A percentile compares a stretch with the other conserved stretches of the same genome.
Evolutionary conservation across 92 coral and sea anemone species (phyloP).

Genomic region (Hydrozoanthus gracilis): DNA sequence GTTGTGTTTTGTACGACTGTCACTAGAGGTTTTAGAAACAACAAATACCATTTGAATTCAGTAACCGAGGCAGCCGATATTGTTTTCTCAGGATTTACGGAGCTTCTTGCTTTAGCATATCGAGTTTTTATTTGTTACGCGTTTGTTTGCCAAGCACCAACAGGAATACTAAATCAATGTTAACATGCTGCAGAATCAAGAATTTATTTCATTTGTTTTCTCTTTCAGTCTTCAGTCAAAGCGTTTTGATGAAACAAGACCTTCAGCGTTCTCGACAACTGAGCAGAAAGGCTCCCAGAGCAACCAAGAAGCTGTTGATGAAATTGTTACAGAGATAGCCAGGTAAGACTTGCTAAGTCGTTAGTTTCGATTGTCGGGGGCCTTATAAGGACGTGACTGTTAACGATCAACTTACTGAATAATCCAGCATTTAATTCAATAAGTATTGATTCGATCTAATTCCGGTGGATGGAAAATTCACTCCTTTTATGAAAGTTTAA

Average conservation of each 20-base stretch:
- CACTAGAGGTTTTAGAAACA: too few species aligned
- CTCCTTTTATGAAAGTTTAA: not conserved
- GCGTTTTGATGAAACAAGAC: constrained; percentile 14
- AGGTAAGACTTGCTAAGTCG: constrained; percentile 29
- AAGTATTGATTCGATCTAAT: not conserved
- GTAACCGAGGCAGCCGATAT: too few species aligned
- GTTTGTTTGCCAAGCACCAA: too few species aligned
- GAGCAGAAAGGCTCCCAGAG: constrained; percentile 23
- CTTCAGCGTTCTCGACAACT: constrained; percentile 12
- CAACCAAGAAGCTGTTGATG: constrained; percentile 73
- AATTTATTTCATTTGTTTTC: not conserved
- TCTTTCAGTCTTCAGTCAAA: constrained; percentile 29
- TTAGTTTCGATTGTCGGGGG: not conserved
- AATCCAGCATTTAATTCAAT: not conserved
- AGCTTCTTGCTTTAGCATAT: too few species aligned
- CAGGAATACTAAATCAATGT: not conserved
- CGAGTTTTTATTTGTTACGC: too few species aligned
- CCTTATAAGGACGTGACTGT: constrained; percentile 41
- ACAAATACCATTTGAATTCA: too few species aligned
- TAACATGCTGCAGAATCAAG: not conserved
- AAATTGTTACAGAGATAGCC: constrained; percentile 75
- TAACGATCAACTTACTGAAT: too few species aligned
- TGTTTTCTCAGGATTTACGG: too few species aligned
- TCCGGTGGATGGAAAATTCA: constrained; percentile 2
- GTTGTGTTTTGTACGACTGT: too few species aligned